phyloP scores from a whole-genome alignment of 2,888 invertebrate species.

The Leucophenga montana region DNA sequence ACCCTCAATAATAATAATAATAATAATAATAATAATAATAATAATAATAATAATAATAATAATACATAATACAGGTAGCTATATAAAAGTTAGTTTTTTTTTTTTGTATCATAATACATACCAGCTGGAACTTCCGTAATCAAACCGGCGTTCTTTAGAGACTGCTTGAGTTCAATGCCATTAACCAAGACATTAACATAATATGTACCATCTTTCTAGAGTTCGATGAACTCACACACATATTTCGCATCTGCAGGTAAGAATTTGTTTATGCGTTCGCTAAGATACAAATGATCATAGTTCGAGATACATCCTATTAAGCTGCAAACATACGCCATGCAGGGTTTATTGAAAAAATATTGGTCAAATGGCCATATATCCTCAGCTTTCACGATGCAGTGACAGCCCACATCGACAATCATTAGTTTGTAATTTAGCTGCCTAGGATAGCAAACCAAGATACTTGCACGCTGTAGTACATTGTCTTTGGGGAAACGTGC shows the following conservation, averaged over 20 bases:
- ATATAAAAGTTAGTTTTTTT: no score
- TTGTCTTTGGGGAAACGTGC: constrained; percentile 82
- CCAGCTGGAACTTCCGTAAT: constrained; percentile 62
- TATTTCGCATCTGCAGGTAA: constrained; percentile 65
- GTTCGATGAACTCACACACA: constrained; percentile 65
- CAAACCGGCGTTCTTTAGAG: constrained; percentile 61
- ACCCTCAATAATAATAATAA: no score
- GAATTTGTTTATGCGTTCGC: constrained; percentile 70
- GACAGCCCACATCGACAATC: constrained; percentile 86
- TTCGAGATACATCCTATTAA: constrained; percentile 78
- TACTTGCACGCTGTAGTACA: constrained; percentile 81
- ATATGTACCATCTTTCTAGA: constrained; percentile 55
- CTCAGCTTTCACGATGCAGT: constrained; percentile 77
- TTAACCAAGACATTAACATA: constrained; percentile 69
- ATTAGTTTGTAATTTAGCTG: constrained; percentile 79
- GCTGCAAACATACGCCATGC: constrained; percentile 81
- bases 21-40: no score
- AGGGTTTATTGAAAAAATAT: constrained; percentile 79
- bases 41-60: no score
- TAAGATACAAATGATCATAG: constrained; percentile 73
- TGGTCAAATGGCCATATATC: constrained; percentile 82
- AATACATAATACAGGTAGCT: no score
- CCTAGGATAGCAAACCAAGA: constrained; percentile 76
- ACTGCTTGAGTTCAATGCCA: constrained; percentile 62
- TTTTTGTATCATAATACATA: constrained; percentile 27